Percentiles rank a stretch among this genome's conserved stretches.
Conservation (phyloP, 2,113 vertebrate genomes). For the Amazona vittata region DNA sequence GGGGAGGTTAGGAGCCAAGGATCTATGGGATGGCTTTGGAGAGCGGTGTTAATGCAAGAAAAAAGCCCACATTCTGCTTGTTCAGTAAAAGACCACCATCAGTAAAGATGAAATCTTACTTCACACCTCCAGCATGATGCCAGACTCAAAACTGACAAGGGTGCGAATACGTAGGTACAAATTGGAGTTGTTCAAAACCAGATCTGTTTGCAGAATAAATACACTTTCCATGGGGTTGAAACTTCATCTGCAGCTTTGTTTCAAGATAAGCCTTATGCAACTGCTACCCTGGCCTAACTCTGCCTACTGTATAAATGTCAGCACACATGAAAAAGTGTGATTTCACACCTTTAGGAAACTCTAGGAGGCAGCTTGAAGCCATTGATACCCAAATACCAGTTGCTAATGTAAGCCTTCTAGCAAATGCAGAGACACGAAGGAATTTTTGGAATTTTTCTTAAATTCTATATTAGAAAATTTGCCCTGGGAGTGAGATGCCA, state of each 20-base stretch:
- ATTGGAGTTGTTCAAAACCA: background rate
- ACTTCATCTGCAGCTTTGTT: background rate
- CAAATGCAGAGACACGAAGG: background rate
- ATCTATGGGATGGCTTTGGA: background rate
- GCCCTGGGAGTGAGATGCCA: background rate
- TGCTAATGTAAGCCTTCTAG: background rate
- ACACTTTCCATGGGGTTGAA: background rate
- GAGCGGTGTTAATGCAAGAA: background rate
- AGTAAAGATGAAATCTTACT: background rate
- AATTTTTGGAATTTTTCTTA: accelerated
- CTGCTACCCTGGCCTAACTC: background rate
- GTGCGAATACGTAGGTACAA: accelerated
- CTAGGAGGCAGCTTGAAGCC: background rate
- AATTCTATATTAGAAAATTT: background rate
- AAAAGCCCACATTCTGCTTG: background rate
- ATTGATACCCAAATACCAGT: background rate
- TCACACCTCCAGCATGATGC: background rate
- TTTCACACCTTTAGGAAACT: background rate
- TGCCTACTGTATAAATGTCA: background rate
- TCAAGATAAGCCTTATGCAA: background rate
- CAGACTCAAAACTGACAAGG: background rate
- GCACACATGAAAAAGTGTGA: background rate
- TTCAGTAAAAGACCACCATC: background rate
- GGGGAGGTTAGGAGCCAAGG: background rate
- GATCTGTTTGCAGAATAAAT: accelerated